Evolutionary conservation across 2,888 invertebrate species (phyloP).

Genomic region (Nemoura dubitans): DNA sequence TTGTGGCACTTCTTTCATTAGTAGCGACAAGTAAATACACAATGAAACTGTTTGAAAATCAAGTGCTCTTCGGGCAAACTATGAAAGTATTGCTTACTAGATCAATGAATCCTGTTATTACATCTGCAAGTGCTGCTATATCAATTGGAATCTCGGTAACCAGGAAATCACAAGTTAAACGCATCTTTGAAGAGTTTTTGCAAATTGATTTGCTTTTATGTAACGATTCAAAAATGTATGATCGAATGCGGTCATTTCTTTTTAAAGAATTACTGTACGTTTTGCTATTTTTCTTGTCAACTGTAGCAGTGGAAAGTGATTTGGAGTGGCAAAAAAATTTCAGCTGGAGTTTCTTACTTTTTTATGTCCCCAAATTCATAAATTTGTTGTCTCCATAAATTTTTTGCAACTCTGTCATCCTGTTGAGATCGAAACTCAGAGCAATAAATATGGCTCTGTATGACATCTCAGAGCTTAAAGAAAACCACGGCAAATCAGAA

Average conservation of each 20-base stretch:
- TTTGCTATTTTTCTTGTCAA: background rate
- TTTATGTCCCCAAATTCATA: background rate
- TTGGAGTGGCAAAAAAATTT: background rate
- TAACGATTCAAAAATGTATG: background rate
- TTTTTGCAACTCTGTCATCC: background rate
- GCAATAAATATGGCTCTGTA: background rate
- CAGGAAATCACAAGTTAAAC: background rate
- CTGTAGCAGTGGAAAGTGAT: too few relatives aligned
- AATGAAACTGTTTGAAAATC: background rate
- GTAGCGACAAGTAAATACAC: background rate
- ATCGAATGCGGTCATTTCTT: background rate
- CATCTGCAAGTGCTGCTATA: background rate
- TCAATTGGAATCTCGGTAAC: background rate
- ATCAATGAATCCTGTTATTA: too few relatives aligned
- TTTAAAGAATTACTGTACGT: background rate
- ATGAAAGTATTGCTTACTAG: background rate
- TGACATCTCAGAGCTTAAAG: background rate
- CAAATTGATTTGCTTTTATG: background rate
- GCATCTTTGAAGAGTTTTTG: background rate
- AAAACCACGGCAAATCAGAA: too few relatives aligned
- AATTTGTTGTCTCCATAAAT: background rate
- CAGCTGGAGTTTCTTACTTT: background rate
- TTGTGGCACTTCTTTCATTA: too few relatives aligned
- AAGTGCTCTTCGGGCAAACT: background rate
- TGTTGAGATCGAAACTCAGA: background rate